Conservation (phyloP, 2,113 vertebrate genomes). For the Apeltes quadracus region DNA sequence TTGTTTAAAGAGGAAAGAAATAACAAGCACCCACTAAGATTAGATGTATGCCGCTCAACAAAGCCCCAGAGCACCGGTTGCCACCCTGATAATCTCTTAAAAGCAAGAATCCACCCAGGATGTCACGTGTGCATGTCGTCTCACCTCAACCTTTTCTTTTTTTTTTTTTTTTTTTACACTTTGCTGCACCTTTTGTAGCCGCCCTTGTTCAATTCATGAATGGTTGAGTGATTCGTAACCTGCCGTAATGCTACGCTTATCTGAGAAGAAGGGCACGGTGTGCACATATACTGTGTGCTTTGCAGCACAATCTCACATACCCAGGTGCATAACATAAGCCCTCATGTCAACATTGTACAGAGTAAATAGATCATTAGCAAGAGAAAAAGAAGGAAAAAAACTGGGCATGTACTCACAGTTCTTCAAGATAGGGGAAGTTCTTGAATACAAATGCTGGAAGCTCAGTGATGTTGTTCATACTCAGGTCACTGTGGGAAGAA, state of each 20-base stretch:
- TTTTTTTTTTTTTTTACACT: slow-evolving; percentile 50
- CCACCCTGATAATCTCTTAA: slow-evolving; percentile 69
- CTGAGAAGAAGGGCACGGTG: slow-evolving; percentile 38
- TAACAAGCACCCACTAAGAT: slow-evolving; percentile 70
- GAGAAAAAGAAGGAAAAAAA: neutral
- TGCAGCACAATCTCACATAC: slow-evolving; percentile 48
- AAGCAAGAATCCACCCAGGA: slow-evolving; percentile 64
- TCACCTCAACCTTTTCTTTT: slow-evolving; percentile 52
- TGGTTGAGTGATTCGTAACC: slow-evolving; percentile 57
- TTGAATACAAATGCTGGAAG: slow-evolving; percentile 93
- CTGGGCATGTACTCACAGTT: slow-evolving; percentile 88
- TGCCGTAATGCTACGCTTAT: slow-evolving; percentile 43
- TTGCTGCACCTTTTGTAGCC: slow-evolving; percentile 48
- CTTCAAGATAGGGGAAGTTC: slow-evolving; percentile 93
- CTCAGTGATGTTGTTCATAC: slow-evolving; percentile 99
- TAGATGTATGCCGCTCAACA: slow-evolving; percentile 61
- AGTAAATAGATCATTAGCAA: slow-evolving; percentile 50
- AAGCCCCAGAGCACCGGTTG: slow-evolving; percentile 46
- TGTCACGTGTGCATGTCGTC: slow-evolving; percentile 50
- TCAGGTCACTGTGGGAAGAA: slow-evolving; percentile 89
- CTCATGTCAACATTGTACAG: slow-evolving; percentile 61
- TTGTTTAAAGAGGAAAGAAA: slow-evolving; percentile 71
- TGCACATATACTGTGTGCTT: slow-evolving; percentile 26
- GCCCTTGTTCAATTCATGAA: slow-evolving; percentile 46
- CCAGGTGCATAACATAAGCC: slow-evolving; percentile 62